Evolutionary conservation across 1,140 invertebrate genomes (phyloP).

Genomic region (Palaemon carinicauda): DNA sequence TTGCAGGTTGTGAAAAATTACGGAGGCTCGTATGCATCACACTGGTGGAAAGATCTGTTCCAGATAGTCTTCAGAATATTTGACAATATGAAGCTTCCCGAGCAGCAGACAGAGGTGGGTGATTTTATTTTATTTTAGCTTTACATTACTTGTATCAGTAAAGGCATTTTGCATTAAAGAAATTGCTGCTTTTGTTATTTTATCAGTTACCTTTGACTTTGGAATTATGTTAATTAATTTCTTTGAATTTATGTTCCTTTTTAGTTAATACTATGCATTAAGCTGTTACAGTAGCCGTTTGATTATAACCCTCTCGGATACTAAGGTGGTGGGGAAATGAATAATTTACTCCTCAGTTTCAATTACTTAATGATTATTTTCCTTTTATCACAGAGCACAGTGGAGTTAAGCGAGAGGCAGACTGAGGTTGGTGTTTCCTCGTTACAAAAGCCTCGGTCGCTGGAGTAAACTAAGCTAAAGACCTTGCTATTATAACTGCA

Average conservation of each 20-base stretch:
- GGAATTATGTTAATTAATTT: not conserved
- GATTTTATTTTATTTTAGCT: not conserved
- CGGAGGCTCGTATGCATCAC: slow-evolving; percentile 89
- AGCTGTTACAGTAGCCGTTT: slow-evolving; percentile 22
- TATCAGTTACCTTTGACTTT: not conserved
- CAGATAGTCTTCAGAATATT: slow-evolving; percentile 98
- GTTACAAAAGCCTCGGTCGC: not conserved
- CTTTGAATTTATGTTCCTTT: not conserved
- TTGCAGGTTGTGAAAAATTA: slow-evolving; percentile 89
- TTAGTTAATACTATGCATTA: not conserved
- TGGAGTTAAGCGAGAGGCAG: slow-evolving; percentile 51
- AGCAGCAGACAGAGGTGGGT: slow-evolving; percentile 87
- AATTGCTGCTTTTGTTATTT: not conserved
- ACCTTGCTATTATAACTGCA: not conserved
- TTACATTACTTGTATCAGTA: not conserved
- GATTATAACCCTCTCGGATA: not conserved
- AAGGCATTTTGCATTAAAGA: no score
- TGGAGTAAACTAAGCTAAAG: not conserved
- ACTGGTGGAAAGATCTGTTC: slow-evolving; percentile 99
- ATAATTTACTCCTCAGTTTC: not conserved
- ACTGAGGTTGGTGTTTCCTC: slow-evolving; percentile 48
- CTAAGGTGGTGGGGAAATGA: not conserved
- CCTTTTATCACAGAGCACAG: slow-evolving; percentile 47
- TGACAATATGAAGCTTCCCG: slow-evolving; percentile 98
- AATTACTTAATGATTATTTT: slow-evolving; percentile 30